Evolutionary conservation across 2,113 vertebrate species (phyloP), one percentile per base, ranked within the genome.

Genomic region (Melanostigma gelatinosum): DNA sequence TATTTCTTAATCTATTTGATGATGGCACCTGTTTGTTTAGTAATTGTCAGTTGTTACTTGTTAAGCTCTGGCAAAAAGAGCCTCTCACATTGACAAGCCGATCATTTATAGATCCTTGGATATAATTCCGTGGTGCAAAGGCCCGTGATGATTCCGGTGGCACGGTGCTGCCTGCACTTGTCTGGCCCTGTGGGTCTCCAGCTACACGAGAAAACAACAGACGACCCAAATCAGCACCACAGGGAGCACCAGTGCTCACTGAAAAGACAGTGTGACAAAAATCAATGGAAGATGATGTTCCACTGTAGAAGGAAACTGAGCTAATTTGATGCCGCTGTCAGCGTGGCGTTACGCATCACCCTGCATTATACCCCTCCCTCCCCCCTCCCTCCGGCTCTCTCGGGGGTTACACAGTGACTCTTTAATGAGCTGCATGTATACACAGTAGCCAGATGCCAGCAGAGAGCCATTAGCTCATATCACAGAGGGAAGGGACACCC

Each of bases 381-480:
- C 29, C 46, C 4, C 4, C n/a, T 8, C 36, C 54, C 18, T 57
- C 27, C 1, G 27, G 7, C 52, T n/a, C 32, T 81, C 73, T 63
- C 0, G 20, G 61, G 76, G 36, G 46, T 69, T 75, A 60, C 67
- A 57, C 66, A 71, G 68, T 79, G 88, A 60, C 46, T 78, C 52
- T 82, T 71, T 92, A 92, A 92, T 92, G 87, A 93, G 90, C 77
- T 81, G 63, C 64, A 61, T 82, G 83, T 68, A 87, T 63, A 69
- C 79, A 76, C 62, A 88, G 73, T 71, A 63, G 75, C 77, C 89
- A 88, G 87, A 93, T 89, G 91, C 86, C 88, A 87, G 71, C 7
- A 68, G 78, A 91, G 84, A 74, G 75, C 88, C 91, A 92, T 94
- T 92, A 93, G 90, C 88, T 93, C 90, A 89, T 83, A 87, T 90